phyloP scores from a whole-genome alignment of 2,888 invertebrate genomes.

The Nymphalis polychloros region DNA sequence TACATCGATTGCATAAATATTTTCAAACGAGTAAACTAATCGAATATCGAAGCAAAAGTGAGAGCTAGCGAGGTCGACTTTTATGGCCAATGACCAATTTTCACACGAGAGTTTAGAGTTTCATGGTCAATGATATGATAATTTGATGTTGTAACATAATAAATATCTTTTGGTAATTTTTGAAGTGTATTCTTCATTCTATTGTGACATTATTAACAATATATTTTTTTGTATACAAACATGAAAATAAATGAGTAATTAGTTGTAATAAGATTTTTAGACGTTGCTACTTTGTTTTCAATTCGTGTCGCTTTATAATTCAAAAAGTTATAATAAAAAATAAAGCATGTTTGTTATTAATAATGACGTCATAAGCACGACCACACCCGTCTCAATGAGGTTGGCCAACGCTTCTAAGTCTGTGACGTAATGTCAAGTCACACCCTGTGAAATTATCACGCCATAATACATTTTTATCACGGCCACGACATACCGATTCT shows the following conservation, averaged over 20 bases:
- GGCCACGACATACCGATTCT: not conserved
- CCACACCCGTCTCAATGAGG: slow-evolving; percentile 50
- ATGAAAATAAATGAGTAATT: not conserved
- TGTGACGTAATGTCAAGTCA: slow-evolving; percentile 47
- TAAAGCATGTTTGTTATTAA: slow-evolving; percentile 1
- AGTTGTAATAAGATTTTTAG: no score
- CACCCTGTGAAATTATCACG: slow-evolving; percentile 39
- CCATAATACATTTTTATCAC: slow-evolving; percentile 22
- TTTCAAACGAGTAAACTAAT: slow-evolving; percentile 18
- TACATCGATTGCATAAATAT: slow-evolving; percentile 22
- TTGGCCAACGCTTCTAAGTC: slow-evolving; percentile 41
- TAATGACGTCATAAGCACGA: slow-evolving; percentile 50
- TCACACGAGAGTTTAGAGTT: slow-evolving; percentile 42
- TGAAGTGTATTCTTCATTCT: not conserved
- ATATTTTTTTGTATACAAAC: not conserved
- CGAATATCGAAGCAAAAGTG: slow-evolving; percentile 52
- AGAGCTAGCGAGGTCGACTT: slow-evolving; percentile 57
- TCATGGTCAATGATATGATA: slow-evolving; percentile 65
- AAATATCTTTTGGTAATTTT: not conserved
- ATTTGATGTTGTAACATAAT: slow-evolving; percentile 42
- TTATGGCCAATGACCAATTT: slow-evolving; percentile 34
- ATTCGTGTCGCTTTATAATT: no score
- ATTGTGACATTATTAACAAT: not conserved
- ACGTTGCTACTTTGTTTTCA: no score
- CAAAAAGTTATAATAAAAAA: not conserved